phyloP scores from a whole-genome alignment of 2,888 invertebrate species.

The Alitta virens region DNA sequence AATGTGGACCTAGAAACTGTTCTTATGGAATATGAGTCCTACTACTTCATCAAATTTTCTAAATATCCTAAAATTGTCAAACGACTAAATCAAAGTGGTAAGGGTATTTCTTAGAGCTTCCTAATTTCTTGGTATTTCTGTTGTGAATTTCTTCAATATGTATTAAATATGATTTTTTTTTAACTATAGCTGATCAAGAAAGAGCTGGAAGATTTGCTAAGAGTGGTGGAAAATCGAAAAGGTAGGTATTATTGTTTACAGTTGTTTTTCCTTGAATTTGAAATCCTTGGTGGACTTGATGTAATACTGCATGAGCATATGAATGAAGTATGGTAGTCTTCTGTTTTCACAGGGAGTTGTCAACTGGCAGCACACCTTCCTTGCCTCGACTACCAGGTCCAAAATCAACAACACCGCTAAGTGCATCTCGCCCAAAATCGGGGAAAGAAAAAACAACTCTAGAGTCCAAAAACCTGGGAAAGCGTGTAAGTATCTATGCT shows the following conservation, averaged over 20 bases:
- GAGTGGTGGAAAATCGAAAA: background rate
- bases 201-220: background rate
- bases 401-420: constrained; percentile 1
- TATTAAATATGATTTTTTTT: no score
- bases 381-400: constrained; percentile 21
- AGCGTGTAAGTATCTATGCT: background rate
- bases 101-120: background rate
- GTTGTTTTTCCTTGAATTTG: no score
- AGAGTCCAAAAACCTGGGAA: background rate
- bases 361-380: constrained; percentile 23
- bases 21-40: constrained; percentile 83
- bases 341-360: constrained; percentile 15
- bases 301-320: no score
- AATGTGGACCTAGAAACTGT: constrained; percentile 87
- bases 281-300: no score
- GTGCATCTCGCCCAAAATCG: background rate
- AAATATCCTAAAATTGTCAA: constrained; percentile 81
- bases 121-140: no score
- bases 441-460: background rate
- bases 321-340: no score
- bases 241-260: background rate
- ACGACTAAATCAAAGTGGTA: constrained; percentile 36
- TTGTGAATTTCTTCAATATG: no score
- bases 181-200: background rate
- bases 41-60: constrained; percentile 80